A percentile compares a stretch with the other conserved stretches of the same genome.
phyloP scores from a whole-genome alignment of 2,888 invertebrate species.

The Galeopsomyia nigrocyanea region DNA sequence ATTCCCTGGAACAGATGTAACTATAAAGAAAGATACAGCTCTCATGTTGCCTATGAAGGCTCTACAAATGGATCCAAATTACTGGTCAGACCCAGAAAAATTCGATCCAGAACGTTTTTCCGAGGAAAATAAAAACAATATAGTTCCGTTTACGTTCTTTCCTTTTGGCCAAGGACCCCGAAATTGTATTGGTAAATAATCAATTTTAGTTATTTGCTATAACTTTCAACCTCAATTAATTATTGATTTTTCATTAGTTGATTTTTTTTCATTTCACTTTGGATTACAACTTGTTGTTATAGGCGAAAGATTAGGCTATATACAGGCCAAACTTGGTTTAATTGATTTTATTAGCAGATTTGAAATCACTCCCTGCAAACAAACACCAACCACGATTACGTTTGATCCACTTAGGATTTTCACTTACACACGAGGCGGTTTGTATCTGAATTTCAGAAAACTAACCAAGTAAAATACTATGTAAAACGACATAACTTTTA shows the following conservation, averaged over 20 bases:
- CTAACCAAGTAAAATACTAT: too few relatives aligned
- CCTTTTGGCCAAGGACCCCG: constrained; percentile 66
- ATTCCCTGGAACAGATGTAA: constrained; percentile 55
- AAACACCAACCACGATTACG: too few relatives aligned
- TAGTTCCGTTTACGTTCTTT: constrained; percentile 57
- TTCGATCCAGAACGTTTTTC: constrained; percentile 68
- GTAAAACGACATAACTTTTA: too few relatives aligned
- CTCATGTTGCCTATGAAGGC: constrained; percentile 62
- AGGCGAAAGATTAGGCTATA: constrained; percentile 60
- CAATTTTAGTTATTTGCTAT: background rate
- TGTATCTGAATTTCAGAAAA: too few relatives aligned
- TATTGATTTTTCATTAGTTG: too few relatives aligned
- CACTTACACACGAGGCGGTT: too few relatives aligned
- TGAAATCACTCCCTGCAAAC: constrained; percentile 48
- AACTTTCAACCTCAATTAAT: too few relatives aligned
- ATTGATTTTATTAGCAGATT: constrained; percentile 56
- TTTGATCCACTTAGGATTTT: too few relatives aligned
- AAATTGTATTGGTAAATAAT: constrained; percentile 61
- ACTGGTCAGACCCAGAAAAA: constrained; percentile 64
- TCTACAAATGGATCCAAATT: constrained; percentile 54
- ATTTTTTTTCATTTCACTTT: background rate
- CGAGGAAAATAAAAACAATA: constrained; percentile 59
- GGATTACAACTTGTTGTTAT: constrained; percentile 5
- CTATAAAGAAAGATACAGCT: constrained; percentile 62
- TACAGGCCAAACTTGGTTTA: constrained; percentile 59